Conservation (phyloP, 2,113 vertebrate species). For the Grus americana region DNA sequence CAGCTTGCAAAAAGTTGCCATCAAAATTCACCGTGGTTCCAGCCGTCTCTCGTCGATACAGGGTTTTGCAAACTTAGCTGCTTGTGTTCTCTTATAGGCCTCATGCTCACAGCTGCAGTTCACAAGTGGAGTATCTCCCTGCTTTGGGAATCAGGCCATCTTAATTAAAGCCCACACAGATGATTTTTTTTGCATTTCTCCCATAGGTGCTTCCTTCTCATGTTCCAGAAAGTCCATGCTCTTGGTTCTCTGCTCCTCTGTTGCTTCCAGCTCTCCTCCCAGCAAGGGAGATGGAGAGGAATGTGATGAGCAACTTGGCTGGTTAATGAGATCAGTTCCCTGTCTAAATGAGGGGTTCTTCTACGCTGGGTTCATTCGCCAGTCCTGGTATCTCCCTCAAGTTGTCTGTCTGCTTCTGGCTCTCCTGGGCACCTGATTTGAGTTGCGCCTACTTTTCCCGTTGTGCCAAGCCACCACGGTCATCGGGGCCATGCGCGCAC, state of each 20-base stretch:
- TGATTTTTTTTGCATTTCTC: not conserved
- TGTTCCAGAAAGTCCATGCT: not conserved
- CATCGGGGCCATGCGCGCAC: accelerated
- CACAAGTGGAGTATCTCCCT: not conserved
- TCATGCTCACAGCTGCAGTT: not conserved
- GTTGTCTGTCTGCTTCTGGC: not conserved
- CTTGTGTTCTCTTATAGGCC: not conserved
- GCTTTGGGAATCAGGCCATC: not conserved
- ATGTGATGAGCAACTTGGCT: not conserved
- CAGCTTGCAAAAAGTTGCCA: not conserved
- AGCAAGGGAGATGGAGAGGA: not conserved
- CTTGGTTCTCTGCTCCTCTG: not conserved
- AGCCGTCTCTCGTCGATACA: not conserved
- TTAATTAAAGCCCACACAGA: conserved; percentile 7
- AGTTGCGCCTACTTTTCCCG: not conserved
- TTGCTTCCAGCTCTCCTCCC: not conserved
- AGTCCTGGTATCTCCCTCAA: not conserved
- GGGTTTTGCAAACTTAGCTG: not conserved
- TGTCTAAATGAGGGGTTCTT: not conserved
- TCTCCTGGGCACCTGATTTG: not conserved
- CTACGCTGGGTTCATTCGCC: not conserved
- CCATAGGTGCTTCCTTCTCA: not conserved
- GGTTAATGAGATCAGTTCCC: not conserved
- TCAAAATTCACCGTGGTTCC: not conserved
- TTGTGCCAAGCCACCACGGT: not conserved